Evolutionary conservation across 2,888 invertebrate species (phyloP).

Genomic region (Agriopis aurantiaria): DNA sequence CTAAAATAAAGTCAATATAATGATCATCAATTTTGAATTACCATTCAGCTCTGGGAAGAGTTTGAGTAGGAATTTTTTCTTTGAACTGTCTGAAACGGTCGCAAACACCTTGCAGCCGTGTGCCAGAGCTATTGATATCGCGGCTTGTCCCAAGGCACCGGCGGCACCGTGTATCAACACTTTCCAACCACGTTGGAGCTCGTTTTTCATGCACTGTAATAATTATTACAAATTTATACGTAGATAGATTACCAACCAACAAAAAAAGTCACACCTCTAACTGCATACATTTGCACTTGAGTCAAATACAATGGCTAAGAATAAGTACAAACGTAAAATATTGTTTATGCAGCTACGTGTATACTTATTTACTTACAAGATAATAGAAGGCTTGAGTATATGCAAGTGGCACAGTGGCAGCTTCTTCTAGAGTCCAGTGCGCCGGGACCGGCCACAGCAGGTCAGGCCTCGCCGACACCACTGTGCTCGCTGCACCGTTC

Average conservation of each 20-base stretch:
- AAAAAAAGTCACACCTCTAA: no score
- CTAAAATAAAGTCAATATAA: neutral
- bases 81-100: conserved; percentile 65
- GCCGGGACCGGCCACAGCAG: no score
- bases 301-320: no score
- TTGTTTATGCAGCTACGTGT: neutral
- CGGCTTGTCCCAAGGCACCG: conserved; percentile 73
- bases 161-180: conserved; percentile 56
- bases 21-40: conserved; percentile 2
- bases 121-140: conserved; percentile 64
- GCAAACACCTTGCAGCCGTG: conserved; percentile 65
- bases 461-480: no score
- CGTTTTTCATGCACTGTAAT: conserved; percentile 50
- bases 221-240: neutral
- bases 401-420: conserved; percentile 91
- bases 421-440: conserved; percentile 90
- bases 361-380: neutral
- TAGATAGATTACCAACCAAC: neutral
- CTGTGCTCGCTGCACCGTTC: no score
- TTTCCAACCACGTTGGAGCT: neutral
- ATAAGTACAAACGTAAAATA: no score
- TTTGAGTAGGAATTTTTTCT: conserved; percentile 66
- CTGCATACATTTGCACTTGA: no score
- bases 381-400: conserved; percentile 80
- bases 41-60: conserved; percentile 51